Conservation (phyloP, 92 coral and sea anemone species). For the Zoanthus sociatus region DNA sequence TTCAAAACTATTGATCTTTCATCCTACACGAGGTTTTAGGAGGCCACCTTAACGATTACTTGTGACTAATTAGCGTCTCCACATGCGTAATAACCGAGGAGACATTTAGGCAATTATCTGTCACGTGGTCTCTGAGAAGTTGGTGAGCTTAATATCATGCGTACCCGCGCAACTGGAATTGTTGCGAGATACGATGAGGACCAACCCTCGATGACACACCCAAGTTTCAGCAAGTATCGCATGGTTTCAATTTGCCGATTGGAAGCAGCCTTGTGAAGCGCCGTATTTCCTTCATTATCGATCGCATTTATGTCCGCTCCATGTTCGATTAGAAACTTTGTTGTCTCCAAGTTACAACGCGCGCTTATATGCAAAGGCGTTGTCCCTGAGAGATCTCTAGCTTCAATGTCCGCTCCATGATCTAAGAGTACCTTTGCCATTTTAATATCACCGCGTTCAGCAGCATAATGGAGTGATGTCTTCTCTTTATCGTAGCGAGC, state of each 20-base stretch:
- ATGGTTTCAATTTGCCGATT: constrained; percentile 37
- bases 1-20: too few species aligned
- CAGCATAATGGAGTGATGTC: constrained; percentile 38
- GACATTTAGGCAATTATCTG: background rate
- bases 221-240: constrained; percentile 34
- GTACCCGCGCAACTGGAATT: constrained; percentile 27
- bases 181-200: constrained; percentile 34
- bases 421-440: constrained; percentile 35
- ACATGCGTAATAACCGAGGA: background rate
- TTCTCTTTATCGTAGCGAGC: constrained; percentile 37
- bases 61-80: too few species aligned
- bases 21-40: too few species aligned
- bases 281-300: constrained; percentile 16
- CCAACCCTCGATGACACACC: constrained; percentile 41
- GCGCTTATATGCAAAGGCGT: constrained; percentile 43
- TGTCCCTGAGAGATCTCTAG: constrained; percentile 24
- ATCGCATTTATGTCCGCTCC: constrained; percentile 35
- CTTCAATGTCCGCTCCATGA: constrained; percentile 46
- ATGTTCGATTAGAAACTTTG: constrained; percentile 32
- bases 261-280: constrained; percentile 39
- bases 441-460: constrained; percentile 45
- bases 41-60: too few species aligned
- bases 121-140: constrained; percentile 18
- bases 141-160: constrained; percentile 42
- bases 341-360: constrained; percentile 20